Conservation (phyloP, 1,140 invertebrate genomes). For the Bursaphelenchus mucronatus region DNA sequence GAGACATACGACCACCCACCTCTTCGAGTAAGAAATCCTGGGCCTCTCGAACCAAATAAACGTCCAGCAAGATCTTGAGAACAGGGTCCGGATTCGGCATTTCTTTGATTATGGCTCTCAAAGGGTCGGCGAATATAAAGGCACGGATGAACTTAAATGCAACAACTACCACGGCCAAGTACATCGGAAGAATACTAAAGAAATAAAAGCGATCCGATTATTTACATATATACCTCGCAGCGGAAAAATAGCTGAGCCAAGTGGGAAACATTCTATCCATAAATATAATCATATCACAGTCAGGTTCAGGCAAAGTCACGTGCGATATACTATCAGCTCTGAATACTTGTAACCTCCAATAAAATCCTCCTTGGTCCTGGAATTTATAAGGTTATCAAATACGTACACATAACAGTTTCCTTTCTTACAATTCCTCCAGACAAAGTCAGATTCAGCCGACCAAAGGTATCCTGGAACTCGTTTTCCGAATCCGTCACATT, state of each 20-base stretch:
- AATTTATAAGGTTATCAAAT: too few relatives aligned
- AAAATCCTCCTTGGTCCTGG: too few relatives aligned
- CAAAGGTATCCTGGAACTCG: too few relatives aligned
- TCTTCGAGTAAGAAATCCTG: conserved; percentile 88
- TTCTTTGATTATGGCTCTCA: conserved; percentile 93
- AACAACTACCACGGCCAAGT: conserved; percentile 93
- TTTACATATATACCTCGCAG: conserved; percentile 50
- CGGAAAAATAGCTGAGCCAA: conserved; percentile 39
- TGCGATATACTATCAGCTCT: too few relatives aligned
- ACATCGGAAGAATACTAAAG: conserved; percentile 82
- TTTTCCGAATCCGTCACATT: too few relatives aligned
- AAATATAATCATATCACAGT: conserved; percentile 43
- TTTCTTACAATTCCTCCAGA: too few relatives aligned
- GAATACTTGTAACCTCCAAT: too few relatives aligned
- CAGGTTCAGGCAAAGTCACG: too few relatives aligned
- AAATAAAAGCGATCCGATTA: neutral
- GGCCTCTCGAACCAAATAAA: conserved; percentile 93
- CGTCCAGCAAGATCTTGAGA: conserved; percentile 82
- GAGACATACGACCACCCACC: too few relatives aligned
- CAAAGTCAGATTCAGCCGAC: too few relatives aligned
- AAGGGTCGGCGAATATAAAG: conserved; percentile 78
- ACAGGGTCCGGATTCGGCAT: conserved; percentile 89
- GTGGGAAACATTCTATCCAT: conserved; percentile 59
- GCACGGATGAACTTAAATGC: conserved; percentile 78
- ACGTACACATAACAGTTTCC: too few relatives aligned